phyloP scores from a whole-genome alignment of 1,140 invertebrate species.

The Chironomus striatipennis region DNA sequence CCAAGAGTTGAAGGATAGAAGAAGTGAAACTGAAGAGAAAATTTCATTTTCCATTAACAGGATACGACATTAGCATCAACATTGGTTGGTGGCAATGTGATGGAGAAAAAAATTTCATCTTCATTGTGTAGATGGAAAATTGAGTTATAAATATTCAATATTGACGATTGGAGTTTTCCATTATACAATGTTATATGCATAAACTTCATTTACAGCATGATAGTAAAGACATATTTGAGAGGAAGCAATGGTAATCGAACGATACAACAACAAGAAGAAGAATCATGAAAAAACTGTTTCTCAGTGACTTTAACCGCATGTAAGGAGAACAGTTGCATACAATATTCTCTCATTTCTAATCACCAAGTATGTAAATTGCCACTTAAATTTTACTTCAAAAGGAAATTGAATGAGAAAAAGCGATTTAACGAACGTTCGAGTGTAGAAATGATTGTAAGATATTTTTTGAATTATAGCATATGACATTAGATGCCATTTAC shows the following conservation, averaged over 20 bases:
- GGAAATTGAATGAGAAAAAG: slow-evolving; percentile 11
- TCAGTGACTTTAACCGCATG: no score
- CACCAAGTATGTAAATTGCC: slow-evolving; percentile 12
- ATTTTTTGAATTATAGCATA: not conserved
- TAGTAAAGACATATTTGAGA: not conserved
- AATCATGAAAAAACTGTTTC: not conserved
- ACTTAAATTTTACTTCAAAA: slow-evolving; percentile 10
- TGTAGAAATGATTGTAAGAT: not conserved
- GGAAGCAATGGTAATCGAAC: not conserved
- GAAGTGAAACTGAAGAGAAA: not conserved
- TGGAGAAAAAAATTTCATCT: not conserved
- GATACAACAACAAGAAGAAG: not conserved
- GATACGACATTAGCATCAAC: not conserved
- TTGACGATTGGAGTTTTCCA: not conserved
- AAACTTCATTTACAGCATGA: not conserved
- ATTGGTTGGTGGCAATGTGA: not conserved
- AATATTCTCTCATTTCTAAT: not conserved
- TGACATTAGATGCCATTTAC: no score
- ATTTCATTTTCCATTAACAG: slow-evolving; percentile 13
- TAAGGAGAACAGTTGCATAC: no score
- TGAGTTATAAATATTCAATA: slow-evolving; percentile 10
- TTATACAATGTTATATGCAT: not conserved
- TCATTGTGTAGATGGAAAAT: not conserved
- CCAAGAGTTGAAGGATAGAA: not conserved
- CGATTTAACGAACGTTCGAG: not conserved